phyloP scores from a whole-genome alignment of 2,888 invertebrate species.

The Lithophane socia region DNA sequence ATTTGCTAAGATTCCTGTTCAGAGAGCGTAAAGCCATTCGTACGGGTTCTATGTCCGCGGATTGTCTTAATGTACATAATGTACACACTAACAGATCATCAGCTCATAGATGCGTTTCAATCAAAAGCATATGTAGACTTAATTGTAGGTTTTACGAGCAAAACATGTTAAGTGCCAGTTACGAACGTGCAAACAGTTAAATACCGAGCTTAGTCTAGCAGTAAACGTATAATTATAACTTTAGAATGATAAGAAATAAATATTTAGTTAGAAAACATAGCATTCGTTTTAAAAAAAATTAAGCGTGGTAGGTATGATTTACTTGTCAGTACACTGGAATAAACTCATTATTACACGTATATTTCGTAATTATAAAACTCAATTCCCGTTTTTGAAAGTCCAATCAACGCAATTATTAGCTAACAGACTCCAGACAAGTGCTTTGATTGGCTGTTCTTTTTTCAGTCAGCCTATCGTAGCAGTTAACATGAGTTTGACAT shows the following conservation, averaged over 20 bases:
- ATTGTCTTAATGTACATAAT: slow-evolving; percentile 10
- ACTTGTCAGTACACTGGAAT: not conserved
- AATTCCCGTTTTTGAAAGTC: not conserved
- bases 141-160: slow-evolving; percentile 9
- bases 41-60: slow-evolving; percentile 48
- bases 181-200: slow-evolving; percentile 5
- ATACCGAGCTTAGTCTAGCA: not conserved
- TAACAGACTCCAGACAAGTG: slow-evolving; percentile 2
- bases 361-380: slow-evolving; percentile 3
- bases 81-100: slow-evolving; percentile 17
- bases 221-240: slow-evolving; percentile 9
- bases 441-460: slow-evolving; percentile 5
- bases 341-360: not conserved
- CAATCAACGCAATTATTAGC: not conserved
- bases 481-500: not conserved
- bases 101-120: slow-evolving; percentile 24
- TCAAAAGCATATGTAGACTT: slow-evolving; percentile 4
- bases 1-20: slow-evolving; percentile 70
- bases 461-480: not conserved
- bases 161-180: not conserved
- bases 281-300: not conserved
- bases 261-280: not conserved
- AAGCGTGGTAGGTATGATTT: not conserved
- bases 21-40: slow-evolving; percentile 80
- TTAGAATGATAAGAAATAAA: slow-evolving; percentile 16